Conservation (phyloP, 2,113 vertebrate species). For the Leucopsar rothschildi region DNA sequence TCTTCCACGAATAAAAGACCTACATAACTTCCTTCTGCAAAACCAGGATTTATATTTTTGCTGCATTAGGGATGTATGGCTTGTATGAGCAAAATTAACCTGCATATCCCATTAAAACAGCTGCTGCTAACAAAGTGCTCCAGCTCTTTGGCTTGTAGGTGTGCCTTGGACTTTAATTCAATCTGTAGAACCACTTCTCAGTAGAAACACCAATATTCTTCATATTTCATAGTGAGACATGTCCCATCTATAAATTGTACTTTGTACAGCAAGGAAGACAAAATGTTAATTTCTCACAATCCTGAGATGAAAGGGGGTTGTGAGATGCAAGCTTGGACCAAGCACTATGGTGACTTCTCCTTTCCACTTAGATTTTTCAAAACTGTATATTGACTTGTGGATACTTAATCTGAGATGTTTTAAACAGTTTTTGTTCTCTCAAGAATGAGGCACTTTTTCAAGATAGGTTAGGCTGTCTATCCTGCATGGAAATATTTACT, state of each 20-base stretch:
- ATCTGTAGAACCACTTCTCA: background rate
- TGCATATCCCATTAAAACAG: background rate
- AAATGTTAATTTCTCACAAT: background rate
- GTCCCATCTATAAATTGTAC: background rate
- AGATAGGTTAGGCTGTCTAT: background rate
- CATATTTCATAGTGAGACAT: background rate
- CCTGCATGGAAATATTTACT: background rate
- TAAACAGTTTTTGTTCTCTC: background rate
- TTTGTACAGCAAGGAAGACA: background rate
- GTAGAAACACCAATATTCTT: background rate
- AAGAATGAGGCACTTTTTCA: background rate
- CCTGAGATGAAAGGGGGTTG: background rate
- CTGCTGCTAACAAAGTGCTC: background rate
- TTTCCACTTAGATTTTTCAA: background rate
- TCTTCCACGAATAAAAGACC: background rate
- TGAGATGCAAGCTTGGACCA: background rate
- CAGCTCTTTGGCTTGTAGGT: background rate
- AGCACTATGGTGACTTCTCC: background rate
- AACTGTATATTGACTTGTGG: background rate
- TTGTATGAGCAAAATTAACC: background rate
- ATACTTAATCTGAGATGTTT: background rate
- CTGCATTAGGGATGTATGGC: background rate
- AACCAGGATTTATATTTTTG: background rate
- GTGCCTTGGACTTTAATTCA: background rate
- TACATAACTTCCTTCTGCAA: background rate